Evolutionary conservation across 92 coral and sea anemone genomes (phyloP).

Genomic region (Epizoanthus rinbou): DNA sequence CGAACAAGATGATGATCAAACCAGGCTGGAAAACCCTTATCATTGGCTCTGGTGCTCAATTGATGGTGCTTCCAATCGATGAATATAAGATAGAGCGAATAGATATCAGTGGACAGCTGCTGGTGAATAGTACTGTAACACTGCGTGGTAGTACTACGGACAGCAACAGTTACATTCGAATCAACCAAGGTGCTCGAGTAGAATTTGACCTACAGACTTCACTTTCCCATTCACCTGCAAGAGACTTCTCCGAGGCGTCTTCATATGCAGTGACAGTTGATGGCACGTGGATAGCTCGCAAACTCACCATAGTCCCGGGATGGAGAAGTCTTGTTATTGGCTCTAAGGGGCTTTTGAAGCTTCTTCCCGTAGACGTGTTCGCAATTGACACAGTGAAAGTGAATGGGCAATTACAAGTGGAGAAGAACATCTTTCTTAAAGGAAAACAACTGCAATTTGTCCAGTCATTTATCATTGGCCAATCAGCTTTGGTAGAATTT

Average conservation of each 20-base stretch:
- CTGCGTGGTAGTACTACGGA: constrained; percentile 27
- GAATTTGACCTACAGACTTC: constrained; percentile 29
- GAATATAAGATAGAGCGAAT: constrained; percentile 40
- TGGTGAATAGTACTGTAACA: constrained; percentile 29
- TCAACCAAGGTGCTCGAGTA: constrained; percentile 37
- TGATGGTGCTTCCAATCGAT: constrained; percentile 28
- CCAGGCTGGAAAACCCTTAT: constrained; percentile 64
- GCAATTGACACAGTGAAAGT: constrained; percentile 36
- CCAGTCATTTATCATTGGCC: constrained; percentile 33
- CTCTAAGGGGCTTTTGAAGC: constrained; percentile 24
- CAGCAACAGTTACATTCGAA: constrained; percentile 15
- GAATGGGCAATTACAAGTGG: constrained; percentile 48
- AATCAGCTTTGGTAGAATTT: constrained; percentile 31
- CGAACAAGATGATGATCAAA: constrained; percentile 64
- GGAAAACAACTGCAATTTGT: constrained; percentile 29
- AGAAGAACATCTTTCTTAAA: constrained; percentile 33
- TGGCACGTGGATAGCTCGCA: constrained; percentile 45
- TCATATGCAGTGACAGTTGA: constrained; percentile 31
- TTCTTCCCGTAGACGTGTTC: constrained; percentile 26
- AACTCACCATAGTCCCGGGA: constrained; percentile 35
- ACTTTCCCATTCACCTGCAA: constrained; percentile 26
- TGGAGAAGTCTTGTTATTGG: constrained; percentile 47
- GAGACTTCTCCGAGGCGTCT: constrained; percentile 30
- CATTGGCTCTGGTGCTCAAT: constrained; percentile 33
- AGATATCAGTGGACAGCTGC: constrained; percentile 33